Percentiles rank a stretch among this genome's conserved stretches.
phyloP scores from a whole-genome alignment of 2,888 invertebrate species.

The Hirtodrosophila trivittata region DNA sequence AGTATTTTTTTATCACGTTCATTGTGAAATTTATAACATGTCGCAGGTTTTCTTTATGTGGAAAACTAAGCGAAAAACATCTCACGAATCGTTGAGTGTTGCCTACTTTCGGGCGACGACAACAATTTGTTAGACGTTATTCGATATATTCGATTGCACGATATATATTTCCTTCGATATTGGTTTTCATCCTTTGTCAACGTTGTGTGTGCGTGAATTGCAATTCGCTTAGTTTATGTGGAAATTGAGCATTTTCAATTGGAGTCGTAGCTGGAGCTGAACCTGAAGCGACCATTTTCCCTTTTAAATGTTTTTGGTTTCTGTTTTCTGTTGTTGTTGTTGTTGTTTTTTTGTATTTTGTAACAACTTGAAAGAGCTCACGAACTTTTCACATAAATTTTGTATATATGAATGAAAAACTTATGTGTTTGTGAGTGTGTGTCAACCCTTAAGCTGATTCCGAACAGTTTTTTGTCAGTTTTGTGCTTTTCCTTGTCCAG shows the following conservation, averaged over 20 bases:
- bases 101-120: constrained; percentile 62
- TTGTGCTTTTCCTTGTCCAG: constrained; percentile 59
- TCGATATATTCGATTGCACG: neutral
- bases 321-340: neutral
- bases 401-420: constrained; percentile 42
- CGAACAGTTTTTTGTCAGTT: constrained; percentile 45
- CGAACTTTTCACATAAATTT: constrained; percentile 72
- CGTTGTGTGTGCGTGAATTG: neutral
- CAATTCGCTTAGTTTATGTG: neutral
- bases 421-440: constrained; percentile 19
- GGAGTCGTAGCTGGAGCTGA: neutral
- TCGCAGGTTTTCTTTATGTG: constrained; percentile 21
- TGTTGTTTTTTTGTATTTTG: constrained; percentile 19
- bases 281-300: neutral
- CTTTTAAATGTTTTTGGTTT: neutral
- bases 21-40: constrained; percentile 15
- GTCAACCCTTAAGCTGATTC: constrained; percentile 55
- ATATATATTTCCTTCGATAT: constrained; percentile 6
- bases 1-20: neutral
- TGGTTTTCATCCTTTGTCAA: neutral
- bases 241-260: neutral
- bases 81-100: constrained; percentile 11
- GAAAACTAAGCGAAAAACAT: neutral
- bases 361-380: constrained; percentile 40
- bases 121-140: constrained; percentile 11